Evolutionary conservation across 2,797 vertebrate species (phyloP), one percentile per base, ranked within the genome.

Genomic region (Ibycter americanus): DNA sequence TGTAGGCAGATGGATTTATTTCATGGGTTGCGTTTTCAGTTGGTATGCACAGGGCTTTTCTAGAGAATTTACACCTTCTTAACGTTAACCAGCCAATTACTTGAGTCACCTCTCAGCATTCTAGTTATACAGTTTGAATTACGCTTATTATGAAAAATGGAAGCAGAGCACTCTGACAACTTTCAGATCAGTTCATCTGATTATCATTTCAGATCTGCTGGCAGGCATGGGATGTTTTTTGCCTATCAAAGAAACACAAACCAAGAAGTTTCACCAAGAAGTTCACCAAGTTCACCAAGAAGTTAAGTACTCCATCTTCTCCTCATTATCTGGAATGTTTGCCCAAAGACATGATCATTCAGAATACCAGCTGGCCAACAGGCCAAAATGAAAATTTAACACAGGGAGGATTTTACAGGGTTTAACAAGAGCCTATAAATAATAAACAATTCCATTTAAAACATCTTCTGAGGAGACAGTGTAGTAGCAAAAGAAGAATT

Each of bases 1-100:
- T 91, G 81, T 66, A 95, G 81, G 92, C 77, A 96, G 67, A 94
- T 91, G 91, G 87, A 87, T 96, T 92, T 97, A 93, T 95, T 86
- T 90, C 71, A 36, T 76, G 52, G 55, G 51, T 84, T 97, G 86
- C 81, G 87, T 96, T 97, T 97, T 95, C 70, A 93, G 91, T 89
- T 97, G 90, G 86, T 96, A 96, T 80, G 84, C 88, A 58, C 10
- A 40, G 40, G 58, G 38, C 21, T 95, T 46, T 95, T 97, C 91
- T 97, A 67, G 51, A 88, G 91, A 95, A 91, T 95, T 96, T 95
- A 72, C 85, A 90, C 87, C 42, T 87, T 91, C 72, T 72, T 95
- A 91, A 72, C 62, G 87, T 76, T 88, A 87, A 71, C 52, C 56
- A 47, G 78, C 87, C 83, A 90, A 88, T 95, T 88, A 85, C 62